A percentile compares a stretch with the other conserved stretches of the same genome.
These are phyloP conservation scores for Ptychoptera albimana DNA, from an alignment of 2,888 invertebrate species.

Conservation along the genomic window DNA sequence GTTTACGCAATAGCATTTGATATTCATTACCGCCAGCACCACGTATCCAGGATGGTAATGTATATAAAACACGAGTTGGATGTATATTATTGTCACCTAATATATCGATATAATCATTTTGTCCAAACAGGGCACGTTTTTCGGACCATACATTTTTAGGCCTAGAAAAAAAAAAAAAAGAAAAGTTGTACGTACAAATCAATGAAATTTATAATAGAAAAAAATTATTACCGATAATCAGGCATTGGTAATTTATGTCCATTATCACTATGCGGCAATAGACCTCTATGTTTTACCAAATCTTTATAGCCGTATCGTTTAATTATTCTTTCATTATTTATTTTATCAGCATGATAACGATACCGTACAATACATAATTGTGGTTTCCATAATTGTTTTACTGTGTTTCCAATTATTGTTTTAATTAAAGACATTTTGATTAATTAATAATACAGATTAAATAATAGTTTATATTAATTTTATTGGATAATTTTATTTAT, in stretches of 20 bases:
- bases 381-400: conserved; percentile 14
- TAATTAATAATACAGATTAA: no score
- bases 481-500: no score
- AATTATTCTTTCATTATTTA: conserved; percentile 39
- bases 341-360: conserved; percentile 46
- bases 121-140: conserved; percentile 73
- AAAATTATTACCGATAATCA: conserved; percentile 33
- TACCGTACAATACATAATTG: conserved; percentile 32
- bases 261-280: conserved; percentile 47
- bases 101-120: conserved; percentile 95
- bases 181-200: neutral
- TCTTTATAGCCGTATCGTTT: conserved; percentile 60
- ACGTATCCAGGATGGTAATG: conserved; percentile 76
- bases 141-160: conserved; percentile 62
- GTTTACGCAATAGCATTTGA: conserved; percentile 49
- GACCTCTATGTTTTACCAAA: conserved; percentile 44
- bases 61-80: conserved; percentile 71
- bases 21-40: conserved; percentile 79
- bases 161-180: conserved; percentile 24
- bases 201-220: neutral
- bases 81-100: conserved; percentile 70
- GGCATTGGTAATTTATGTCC: conserved; percentile 45
- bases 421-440: neutral
- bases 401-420: neutral
- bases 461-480: no score